Evolutionary conservation across 1,140 invertebrate genomes (phyloP), one percentile per base, ranked within the genome.

Genomic region (Zaprionus inermis): DNA sequence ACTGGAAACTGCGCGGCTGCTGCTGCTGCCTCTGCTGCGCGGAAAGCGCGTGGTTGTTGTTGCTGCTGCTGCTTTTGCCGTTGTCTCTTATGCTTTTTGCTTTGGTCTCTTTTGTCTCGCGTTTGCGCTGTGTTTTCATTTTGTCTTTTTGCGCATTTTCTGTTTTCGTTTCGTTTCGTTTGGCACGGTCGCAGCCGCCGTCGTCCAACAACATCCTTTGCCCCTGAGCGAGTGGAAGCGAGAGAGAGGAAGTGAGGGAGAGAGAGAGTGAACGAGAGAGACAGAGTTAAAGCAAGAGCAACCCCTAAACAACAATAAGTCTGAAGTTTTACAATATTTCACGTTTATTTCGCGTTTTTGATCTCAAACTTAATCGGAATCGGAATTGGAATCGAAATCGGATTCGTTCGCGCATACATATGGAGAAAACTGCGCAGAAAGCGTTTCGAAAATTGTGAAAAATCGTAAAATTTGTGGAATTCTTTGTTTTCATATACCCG

Each of bases 131-230:
- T 89, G 68, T 78, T 67, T 75, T 74, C 70, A 55, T 72, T 72
- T 56, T 30, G 61, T 71, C 63, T 78, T 88, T 88, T 89, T 88
- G 84, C 84, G 79, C 79, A 88, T 89, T 88, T 89, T 79, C 77
- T 77, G 74, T 78, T 78, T 85, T 77, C 75, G 81, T 89, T 81
- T 72, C 88, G 82, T 78, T 85, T 78, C 38, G 77, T 64, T 72
- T 65, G 59, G 54, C 60, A 58, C 41, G 14, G 36, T 38, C 36
- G 36, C 59, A 24, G 58, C 52, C 34, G 52, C 59, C 30, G 46
- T 20, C 22, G 44, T 34, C 65, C 67, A 60, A 60, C 73, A 82
- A 82, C 67, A 82, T 81, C 75, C 74, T 76, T 59, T 58, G 55
- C 16, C 41, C 57, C 20, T 54, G 22, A 54, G 51, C 28, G 51